phyloP scores from a whole-genome alignment of 2,113 vertebrate genomes.

The Polyodon spathula region DNA sequence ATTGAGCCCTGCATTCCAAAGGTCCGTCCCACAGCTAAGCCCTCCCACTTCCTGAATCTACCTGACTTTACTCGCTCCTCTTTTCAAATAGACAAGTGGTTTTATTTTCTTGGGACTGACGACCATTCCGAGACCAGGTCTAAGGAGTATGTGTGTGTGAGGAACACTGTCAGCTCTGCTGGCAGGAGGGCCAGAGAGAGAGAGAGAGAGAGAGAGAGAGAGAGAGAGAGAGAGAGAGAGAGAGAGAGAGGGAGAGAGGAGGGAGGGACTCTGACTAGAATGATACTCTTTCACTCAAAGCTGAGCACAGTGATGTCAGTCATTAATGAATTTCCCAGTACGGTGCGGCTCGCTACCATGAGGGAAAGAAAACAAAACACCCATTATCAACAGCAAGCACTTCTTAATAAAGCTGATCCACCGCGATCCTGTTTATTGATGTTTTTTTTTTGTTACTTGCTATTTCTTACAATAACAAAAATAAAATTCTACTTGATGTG shows the following conservation, averaged over 20 bases:
- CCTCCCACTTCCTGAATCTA: conserved; percentile 62
- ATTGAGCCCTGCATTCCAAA: conserved; percentile 38
- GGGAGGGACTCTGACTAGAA: conserved; percentile 43
- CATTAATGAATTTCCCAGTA: conserved; percentile 59
- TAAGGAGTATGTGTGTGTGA: conserved; percentile 5
- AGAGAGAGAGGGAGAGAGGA: conserved; percentile 8
- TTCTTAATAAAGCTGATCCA: conserved; percentile 36
- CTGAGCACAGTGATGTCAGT: conserved; percentile 59
- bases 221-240: conserved; percentile 20
- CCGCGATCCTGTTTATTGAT: conserved; percentile 39
- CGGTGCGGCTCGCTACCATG: conserved; percentile 47
- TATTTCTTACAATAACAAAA: no score
- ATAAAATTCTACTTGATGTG: no score
- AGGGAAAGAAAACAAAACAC: conserved; percentile 51
- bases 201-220: conserved; percentile 24
- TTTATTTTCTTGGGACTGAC: conserved; percentile 1
- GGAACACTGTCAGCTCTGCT: conserved; percentile 21
- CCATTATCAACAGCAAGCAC: conserved; percentile 47
- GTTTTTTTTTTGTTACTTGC: no score
- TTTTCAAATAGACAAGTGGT: conserved; percentile 1
- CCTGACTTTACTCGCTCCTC: conserved; percentile 36
- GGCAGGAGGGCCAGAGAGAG: conserved; percentile 12
- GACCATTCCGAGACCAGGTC: conserved; percentile 15
- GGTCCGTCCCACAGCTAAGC: conserved; percentile 32
- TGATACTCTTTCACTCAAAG: conserved; percentile 50